Base-by-base conservation (phyloP, 2,888 invertebrate genomes). In the Plagiodera versicolora region DNA sequence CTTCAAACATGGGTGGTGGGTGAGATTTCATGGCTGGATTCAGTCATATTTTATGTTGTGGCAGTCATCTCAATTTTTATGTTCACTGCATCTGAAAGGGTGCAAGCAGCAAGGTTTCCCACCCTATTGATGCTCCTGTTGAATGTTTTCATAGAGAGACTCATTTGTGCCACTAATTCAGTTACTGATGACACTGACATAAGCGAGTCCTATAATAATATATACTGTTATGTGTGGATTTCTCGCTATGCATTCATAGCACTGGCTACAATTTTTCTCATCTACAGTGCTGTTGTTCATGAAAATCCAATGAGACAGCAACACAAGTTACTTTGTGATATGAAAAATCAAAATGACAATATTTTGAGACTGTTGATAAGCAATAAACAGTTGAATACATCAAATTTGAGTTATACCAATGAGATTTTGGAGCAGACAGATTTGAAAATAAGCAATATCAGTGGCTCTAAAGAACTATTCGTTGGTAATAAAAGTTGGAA, bases 11-110 rank as follows among this genome's bases (percentile, higher is more conserved):
- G 87, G 82, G 81, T 88, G 58, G 76, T 88, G 6, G 86, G 86
- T 3, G 88, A 88, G 79, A 81, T 87, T 54, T 86, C 85, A 0
- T 85, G 87, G 80, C 78, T 88, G 60, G 87, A 88, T 72, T 84
- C 86, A 0, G 75, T 87, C 24, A 74, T 85, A n/a, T 88, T 86
- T 77, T 88, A 87, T 70, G 73, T 82, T 14, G 68, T 81, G 3
- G 78, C 82, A 14, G 77, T 84, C 44, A 70, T 86, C 51, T 70
- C 86, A 35, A 81, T 83, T 45, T 83, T 84, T 60, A 69, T 87
- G 56, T 76, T 86, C 20, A 88, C 87, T 35, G 83, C 87, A 1
- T 80, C 84, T 1, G 77, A 78, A 56, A 79, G 84, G 30, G 86
- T 87, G 0, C 72, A 77, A n/a, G 78, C 80, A 50, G 84, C 87